Percentiles rank a stretch among this genome's conserved stretches.
Conservation (phyloP, 2,113 vertebrate species). For the Xiphias gladius region DNA sequence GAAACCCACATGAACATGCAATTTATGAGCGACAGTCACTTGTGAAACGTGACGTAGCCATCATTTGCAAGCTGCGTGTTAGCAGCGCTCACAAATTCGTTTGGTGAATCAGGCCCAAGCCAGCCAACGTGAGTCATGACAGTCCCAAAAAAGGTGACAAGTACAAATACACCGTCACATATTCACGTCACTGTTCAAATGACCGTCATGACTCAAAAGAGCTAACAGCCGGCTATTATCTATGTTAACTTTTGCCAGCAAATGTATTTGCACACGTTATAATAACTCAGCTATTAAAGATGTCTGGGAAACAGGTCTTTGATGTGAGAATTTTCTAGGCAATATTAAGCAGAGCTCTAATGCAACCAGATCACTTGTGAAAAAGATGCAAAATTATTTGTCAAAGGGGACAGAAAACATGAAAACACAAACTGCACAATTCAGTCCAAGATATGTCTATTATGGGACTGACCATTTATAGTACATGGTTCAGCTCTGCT, state of each 20-base stretch:
- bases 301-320: background rate
- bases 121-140: background rate
- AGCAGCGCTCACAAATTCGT: background rate
- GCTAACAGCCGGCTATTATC: background rate
- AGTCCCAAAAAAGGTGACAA: no score
- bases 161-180: no score
- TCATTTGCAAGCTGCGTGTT: background rate
- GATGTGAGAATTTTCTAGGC: no score
- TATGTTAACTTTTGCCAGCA: background rate
- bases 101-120: background rate
- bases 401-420: no score
- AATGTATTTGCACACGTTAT: background rate
- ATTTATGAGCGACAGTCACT: background rate
- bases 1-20: background rate
- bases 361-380: no score
- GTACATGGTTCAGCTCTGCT: background rate
- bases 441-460: background rate
- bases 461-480: background rate
- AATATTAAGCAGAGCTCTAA: no score
- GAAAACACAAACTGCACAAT: no score
- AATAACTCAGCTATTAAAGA: background rate
- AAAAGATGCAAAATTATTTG: no score
- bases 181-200: background rate
- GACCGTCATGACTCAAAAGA: background rate
- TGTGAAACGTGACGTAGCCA: background rate